Conservation (phyloP, 2,888 invertebrate species). For the Escarpia spicata region DNA sequence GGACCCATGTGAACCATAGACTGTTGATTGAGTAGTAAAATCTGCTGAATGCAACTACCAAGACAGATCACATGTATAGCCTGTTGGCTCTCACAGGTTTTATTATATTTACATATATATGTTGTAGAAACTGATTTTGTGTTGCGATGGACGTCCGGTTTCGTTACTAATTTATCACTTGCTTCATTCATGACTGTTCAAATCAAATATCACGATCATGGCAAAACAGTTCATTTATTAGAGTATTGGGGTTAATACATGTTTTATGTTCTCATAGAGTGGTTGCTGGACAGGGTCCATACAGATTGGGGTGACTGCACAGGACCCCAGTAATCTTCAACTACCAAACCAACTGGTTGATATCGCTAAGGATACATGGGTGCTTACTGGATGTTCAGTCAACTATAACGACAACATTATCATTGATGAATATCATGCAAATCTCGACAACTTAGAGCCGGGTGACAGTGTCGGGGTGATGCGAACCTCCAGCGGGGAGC, state of each 20-base stretch:
- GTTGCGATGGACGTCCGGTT: no score
- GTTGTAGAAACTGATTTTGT: no score
- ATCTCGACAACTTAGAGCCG: constrained; percentile 60
- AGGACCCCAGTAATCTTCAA: constrained; percentile 86
- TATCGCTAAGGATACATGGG: constrained; percentile 85
- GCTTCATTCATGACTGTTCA: no score
- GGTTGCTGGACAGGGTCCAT: constrained; percentile 65
- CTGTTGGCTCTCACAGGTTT: no score
- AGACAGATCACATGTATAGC: no score
- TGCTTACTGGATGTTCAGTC: constrained; percentile 88
- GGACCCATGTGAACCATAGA: no score
- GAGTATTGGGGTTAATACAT: constrained; percentile 23
- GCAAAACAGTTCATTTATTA: no score
- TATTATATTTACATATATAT: no score
- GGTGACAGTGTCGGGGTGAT: constrained; percentile 46
- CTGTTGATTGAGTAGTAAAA: no score
- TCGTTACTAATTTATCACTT: no score
- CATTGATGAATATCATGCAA: constrained; percentile 62
- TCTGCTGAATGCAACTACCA: no score
- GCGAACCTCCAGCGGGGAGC: constrained; percentile 70
- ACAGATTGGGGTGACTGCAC: constrained; percentile 77
- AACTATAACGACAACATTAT: constrained; percentile 83
- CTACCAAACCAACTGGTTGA: constrained; percentile 98
- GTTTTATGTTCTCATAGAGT: constrained; percentile 46
- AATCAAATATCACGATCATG: no score